Evolutionary conservation across 2,888 invertebrate species (phyloP), one percentile per base, ranked within the genome.

Genomic region (Meganola albula): DNA sequence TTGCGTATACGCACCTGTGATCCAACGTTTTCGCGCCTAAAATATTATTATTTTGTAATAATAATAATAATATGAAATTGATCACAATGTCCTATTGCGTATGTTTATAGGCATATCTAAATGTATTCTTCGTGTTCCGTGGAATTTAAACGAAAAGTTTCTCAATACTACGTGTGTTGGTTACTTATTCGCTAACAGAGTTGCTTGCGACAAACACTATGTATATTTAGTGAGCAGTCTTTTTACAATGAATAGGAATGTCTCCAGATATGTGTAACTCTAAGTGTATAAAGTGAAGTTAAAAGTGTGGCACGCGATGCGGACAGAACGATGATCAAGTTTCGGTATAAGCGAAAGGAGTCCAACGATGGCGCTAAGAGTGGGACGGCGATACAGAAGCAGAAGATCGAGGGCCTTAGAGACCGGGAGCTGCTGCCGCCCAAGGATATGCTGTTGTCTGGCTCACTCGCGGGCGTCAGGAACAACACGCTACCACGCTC

Each of bases 301-400:
- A 36, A 48, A 43, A 34, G 50, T 46, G 61, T 58, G 58, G 49
- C 51, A 39, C 37, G 50, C 62, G 53, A 80, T 78, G 79, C 55
- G 74, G 73, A 70, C 72, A 65, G 61, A 62, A 74, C 48, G 68
- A 90, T 90, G 90, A 90, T 90, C 47, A 90, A 90, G 76, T 90
- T 90, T 78, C 88, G 90, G 44, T 90, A 90, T 53, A 90, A 90
- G 59, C 88, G 89, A 46, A 90, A 90, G 68, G 90, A 90, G 63
- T 59, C 67, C 39, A 74, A 48, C 60, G 74, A 71, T 63, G 69
- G 64, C 30, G 67, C 67, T 16, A 74, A 73, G 48, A 69, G 60
- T 6, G 74, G 74, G 18, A 70, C 74, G 12, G 70, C 74, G 36
- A 74, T 82, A 39, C 84, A 83, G 65, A 84, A 84, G 64, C 79